Conservation (phyloP, 2,797 vertebrate genomes). For the Okamejei kenojei region DNA sequence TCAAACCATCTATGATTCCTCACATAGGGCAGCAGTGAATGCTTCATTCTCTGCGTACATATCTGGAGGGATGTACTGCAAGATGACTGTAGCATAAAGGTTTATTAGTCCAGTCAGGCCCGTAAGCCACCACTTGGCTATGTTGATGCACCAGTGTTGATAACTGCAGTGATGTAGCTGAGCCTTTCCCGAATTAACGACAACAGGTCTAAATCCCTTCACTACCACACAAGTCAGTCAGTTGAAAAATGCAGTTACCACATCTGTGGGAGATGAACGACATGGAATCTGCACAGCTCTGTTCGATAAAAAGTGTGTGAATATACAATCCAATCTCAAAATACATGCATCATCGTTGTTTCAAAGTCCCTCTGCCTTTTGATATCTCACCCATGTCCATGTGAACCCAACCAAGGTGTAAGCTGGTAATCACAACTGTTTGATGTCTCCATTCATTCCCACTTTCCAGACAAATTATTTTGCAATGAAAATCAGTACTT, state of each 20-base stretch:
- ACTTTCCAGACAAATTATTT: background rate
- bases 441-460: background rate
- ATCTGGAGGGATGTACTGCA: background rate
- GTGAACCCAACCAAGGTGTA: background rate
- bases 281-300: background rate
- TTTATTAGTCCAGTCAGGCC: no score
- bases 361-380: background rate
- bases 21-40: background rate
- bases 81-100: no score
- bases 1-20: background rate
- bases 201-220: background rate
- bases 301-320: background rate
- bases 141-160: background rate
- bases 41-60: background rate
- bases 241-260: background rate
- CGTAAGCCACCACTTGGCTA: background rate
- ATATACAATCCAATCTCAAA: background rate
- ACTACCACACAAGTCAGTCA: background rate
- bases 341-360: background rate
- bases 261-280: no score
- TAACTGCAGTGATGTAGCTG: background rate
- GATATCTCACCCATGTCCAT: background rate
- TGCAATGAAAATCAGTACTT: background rate
- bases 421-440: background rate
- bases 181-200: background rate